Evolutionary conservation across 2,888 invertebrate species (phyloP).

Genomic region (Poecilus cupreus): DNA sequence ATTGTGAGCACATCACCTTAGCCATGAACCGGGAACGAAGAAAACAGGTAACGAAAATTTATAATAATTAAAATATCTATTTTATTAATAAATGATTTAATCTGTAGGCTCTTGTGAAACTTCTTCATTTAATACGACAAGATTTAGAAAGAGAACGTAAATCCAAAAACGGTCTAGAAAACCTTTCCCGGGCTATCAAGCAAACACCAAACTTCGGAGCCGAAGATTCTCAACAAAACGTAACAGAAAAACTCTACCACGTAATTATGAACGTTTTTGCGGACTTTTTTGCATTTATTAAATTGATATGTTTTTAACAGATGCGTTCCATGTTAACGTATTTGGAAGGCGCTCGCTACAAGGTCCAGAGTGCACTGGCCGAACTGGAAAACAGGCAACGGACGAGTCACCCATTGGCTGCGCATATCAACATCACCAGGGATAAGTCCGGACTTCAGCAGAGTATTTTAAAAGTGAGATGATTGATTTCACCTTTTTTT

Average conservation of each 20-base stretch:
- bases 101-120: conserved; percentile 84
- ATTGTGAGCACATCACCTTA: conserved; percentile 94
- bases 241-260: conserved; percentile 93
- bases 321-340: conserved; percentile 95
- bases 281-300: conserved; percentile 16
- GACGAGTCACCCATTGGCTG: conserved; percentile 86
- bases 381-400: conserved; percentile 88
- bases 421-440: conserved; percentile 90
- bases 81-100: neutral
- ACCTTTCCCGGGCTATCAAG: conserved; percentile 90
- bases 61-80: conserved; percentile 1
- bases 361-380: conserved; percentile 87
- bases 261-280: conserved; percentile 74
- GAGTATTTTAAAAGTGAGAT: conserved; percentile 84
- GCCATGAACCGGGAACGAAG: conserved; percentile 94
- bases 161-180: conserved; percentile 92
- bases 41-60: conserved; percentile 88
- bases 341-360: conserved; percentile 91
- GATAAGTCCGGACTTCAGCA: conserved; percentile 94
- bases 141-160: conserved; percentile 93
- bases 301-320: conserved; percentile 74
- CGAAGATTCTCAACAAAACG: conserved; percentile 92
- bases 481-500: neutral
- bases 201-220: conserved; percentile 90
- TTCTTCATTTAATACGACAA: conserved; percentile 88